Evolutionary conservation across 64 coral and sea anemone species (phyloP).

Genomic region (Porites lutea): DNA sequence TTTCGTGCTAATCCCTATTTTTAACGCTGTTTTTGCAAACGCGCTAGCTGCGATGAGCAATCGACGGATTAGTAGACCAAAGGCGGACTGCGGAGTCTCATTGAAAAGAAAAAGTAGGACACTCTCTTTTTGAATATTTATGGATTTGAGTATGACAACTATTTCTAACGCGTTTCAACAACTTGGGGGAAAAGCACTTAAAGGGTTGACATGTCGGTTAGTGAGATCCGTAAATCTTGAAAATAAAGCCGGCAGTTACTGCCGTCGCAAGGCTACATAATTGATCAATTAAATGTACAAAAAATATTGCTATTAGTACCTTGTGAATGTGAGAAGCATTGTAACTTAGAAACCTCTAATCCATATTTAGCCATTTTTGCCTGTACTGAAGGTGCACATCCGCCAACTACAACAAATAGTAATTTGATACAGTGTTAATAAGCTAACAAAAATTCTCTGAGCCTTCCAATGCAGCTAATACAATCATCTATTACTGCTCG

Average conservation of each 20-base stretch:
- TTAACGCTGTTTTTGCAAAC: too few relatives aligned
- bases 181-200: too few relatives aligned
- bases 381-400: neutral
- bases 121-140: too few relatives aligned
- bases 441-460: neutral
- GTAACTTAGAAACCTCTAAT: conserved; percentile 13
- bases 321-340: conserved; percentile 6
- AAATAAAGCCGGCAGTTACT: neutral
- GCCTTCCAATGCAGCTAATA: neutral
- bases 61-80: too few relatives aligned
- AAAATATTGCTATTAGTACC: neutral
- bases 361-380: conserved; percentile 22
- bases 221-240: too few relatives aligned
- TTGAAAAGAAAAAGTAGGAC: too few relatives aligned
- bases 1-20: too few relatives aligned
- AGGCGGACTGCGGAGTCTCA: too few relatives aligned
- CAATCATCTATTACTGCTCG: neutral
- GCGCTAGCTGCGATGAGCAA: too few relatives aligned
- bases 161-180: too few relatives aligned
- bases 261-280: too few relatives aligned
- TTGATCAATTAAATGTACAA: neutral
- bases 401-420: neutral
- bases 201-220: neutral
- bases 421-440: neutral
- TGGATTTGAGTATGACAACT: too few relatives aligned